Evolutionary conservation across 2,113 vertebrate species (phyloP), one percentile per base, ranked within the genome.

Genomic region (Muscicapa adusta): DNA sequence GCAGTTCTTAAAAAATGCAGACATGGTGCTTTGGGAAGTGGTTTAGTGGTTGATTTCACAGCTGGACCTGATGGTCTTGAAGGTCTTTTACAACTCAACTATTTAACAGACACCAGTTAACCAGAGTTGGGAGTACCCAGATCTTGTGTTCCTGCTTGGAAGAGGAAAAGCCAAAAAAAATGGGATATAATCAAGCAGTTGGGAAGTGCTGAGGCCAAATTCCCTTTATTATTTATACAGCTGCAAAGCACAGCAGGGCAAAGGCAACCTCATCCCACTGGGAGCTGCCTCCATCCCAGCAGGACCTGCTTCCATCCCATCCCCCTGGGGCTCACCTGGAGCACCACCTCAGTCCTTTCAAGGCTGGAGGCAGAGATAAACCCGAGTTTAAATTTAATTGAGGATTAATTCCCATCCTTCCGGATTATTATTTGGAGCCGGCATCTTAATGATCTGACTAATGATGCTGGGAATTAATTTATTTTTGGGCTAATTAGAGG

Each of bases 201-300:
- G 61, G 47, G 88, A 71, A 89, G 66, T 29, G 7, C 47, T 5
- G 25, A 87, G 77, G 85, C 73, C 78, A 62, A 92, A 88, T 92
- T 90, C 80, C 58, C 23, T 0, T 15, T 15, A 24, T 47, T 94
- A 83, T 94, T 95, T 89, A 79, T 91, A 83, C 86, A 89, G 91
- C 93, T 92, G 91, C 86, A 77, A 82, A 93, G 2, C 88, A 42
- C 84, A 81, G 86, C 84, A 91, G 93, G 93, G 91, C 67, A 66
- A 50, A 71, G 72, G 72, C 87, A 4, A 6, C 67, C 73, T 24
- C 78, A 66, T 22, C 62, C 73, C 33, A 0, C 5, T 0, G 10
- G 71, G 85, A 63, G 0, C 34, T 2, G 0, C 67, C 54, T 26
- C 34, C 66, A 51, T 28, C 62, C 76, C 50, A 0, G 0, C n/a